Base-by-base conservation (phyloP, 2,888 invertebrate genomes). In the Maniola hyperantus region DNA sequence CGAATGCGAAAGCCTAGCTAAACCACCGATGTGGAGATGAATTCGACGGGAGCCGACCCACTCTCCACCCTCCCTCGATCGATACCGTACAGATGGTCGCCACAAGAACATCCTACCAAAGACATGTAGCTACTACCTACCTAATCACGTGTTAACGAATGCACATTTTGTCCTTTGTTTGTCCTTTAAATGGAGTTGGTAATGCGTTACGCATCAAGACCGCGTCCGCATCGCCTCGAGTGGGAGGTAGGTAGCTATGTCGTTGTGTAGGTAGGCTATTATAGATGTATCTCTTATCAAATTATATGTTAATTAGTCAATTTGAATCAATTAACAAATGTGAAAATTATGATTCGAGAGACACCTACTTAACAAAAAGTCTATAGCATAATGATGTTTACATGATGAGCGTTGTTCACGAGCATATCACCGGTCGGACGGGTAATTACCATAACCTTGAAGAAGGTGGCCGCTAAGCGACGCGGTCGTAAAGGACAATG, bases 71-170 rank as follows among this genome's bases (percentile, higher is more conserved):
- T 83, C 88, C 84, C 87, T 83, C 81, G 91, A 91, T 91, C 91
- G 87, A 91, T 91, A 91, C 83, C 77, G 85, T 87, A 88, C 86
- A 81, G 90, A 88, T 90, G 90, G 89, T 90, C 78, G 87, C 86
- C 87, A 83, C 73, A 68, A 73, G 72, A 72, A 71, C 70, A 67
- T 68, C 70, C 66, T 62, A 61, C 59, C 59, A 65, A 68, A 69
- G 59, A 61, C 67, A 71, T 70, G 70, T 70, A 63, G 50, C 62
- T 57, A 66, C 36, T 46, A 8, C 11, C 50, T 8, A 10, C 15
- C 50, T 67, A 58, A 58, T 34, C 57, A 58, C 18, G 33, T 62
- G 48, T 46, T 59, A 33, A 42, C 57, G 36, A 48, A 55, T 34
- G 59, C 48, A 34, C 34, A 34, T 36, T 34, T 34, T 34, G 33